Percentiles rank a stretch among this genome's conserved stretches.
Evolutionary conservation across 2,797 vertebrate species (phyloP).

Genomic region (Helarctos malayanus): DNA sequence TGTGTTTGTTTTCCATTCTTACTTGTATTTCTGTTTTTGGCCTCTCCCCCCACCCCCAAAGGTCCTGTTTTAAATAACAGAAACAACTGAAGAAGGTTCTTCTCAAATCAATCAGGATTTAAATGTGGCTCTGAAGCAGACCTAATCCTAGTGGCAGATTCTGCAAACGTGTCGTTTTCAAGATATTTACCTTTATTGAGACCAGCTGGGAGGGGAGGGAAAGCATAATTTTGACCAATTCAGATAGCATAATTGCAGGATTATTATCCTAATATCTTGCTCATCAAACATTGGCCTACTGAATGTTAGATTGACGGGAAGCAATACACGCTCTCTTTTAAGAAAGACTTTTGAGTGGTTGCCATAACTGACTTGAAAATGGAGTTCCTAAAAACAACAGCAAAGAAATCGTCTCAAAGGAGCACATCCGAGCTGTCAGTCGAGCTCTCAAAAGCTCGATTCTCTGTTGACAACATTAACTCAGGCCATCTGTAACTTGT

Average conservation of each 20-base stretch:
- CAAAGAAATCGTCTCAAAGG: constrained; percentile 35
- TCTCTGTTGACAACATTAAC: constrained; percentile 54
- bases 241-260: constrained; percentile 39
- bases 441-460: neutral
- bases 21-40: neutral
- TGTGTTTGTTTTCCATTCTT: neutral
- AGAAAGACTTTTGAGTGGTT: constrained; percentile 27
- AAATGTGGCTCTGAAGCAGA: neutral
- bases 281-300: neutral
- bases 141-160: neutral
- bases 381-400: constrained; percentile 51
- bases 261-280: neutral
- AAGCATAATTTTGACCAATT: constrained; percentile 47
- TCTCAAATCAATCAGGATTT: neutral
- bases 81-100: neutral
- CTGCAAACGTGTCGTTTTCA: neutral
- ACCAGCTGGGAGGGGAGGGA: neutral
- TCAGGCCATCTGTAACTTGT: neutral
- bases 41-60: neutral
- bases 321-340: neutral
- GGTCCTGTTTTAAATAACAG: neutral
- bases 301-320: constrained; percentile 28
- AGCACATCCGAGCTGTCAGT: neutral
- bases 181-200: constrained; percentile 2
- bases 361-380: constrained; percentile 66